phyloP scores from a whole-genome alignment of 2,797 vertebrate genomes.

The Gymnopithys bicolor region DNA sequence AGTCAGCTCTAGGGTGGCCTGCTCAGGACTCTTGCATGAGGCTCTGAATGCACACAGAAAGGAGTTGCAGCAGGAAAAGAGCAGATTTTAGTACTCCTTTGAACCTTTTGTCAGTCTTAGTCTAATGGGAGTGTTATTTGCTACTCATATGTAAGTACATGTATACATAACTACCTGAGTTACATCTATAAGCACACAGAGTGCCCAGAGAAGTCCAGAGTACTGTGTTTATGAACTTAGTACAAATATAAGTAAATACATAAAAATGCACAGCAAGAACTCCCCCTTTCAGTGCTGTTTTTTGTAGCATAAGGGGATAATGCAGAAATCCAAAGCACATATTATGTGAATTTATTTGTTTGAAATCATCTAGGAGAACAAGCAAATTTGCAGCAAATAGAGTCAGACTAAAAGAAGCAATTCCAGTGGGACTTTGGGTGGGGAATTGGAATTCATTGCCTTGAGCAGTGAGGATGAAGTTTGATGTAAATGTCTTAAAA shows the following conservation, averaged over 20 bases:
- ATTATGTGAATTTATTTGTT: background rate
- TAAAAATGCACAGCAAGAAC: background rate
- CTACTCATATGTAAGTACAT: background rate
- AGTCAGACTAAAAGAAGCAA: background rate
- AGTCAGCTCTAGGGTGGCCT: background rate
- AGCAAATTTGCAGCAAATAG: background rate
- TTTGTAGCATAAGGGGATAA: background rate
- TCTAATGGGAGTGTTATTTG: background rate
- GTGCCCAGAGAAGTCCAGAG: background rate
- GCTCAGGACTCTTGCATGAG: background rate
- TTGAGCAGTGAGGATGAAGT: background rate
- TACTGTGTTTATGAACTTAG: background rate
- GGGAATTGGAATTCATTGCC: background rate
- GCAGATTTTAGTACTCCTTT: background rate
- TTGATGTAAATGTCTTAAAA: background rate
- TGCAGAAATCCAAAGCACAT: background rate
- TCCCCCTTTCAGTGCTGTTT: background rate
- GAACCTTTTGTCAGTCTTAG: background rate
- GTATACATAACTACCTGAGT: background rate
- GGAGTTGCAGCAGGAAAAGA: background rate
- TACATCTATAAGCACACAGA: background rate
- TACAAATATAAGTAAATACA: background rate
- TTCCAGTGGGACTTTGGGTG: background rate
- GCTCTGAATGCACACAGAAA: background rate
- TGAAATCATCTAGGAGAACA: background rate